Evolutionary conservation across 2,797 vertebrate genomes (phyloP), one percentile per base, ranked within the genome.

Genomic region (Gymnodraco acuticeps): DNA sequence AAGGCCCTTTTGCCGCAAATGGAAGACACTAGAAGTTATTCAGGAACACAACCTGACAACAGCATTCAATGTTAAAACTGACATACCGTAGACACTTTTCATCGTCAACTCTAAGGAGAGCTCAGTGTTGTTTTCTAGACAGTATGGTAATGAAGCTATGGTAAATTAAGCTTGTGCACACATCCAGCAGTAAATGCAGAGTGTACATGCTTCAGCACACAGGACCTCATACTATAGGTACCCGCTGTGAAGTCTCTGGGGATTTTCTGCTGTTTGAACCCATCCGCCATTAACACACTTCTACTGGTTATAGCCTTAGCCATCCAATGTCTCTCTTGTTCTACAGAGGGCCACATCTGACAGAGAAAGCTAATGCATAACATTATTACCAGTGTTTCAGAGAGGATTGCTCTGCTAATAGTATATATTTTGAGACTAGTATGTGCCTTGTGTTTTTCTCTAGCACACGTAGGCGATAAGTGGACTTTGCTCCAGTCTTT

Each of bases 251-350:
- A 48, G 8, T 8, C 3, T 53, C 27, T 62, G 11, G 11, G n/a
- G 47, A 12, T 62, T 51, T 43, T 60, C 50, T 73, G 51, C n/a
- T 43, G n/a, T 66, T 56, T 52, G 16, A 64, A 38, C 45, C 13
- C 3, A 20, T 71, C 10, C 47, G 50, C 45, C 19, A 52, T 53
- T 51, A 53, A 19, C 0, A 10, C 16, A 55, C 8, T 47, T 56
- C 9, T 33, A 38, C 15, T 48, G 52, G 38, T n/a, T 54, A 5
- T 58, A 48, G 19, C 31, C 45, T 38, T 9, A 38, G 33, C 33
- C 8, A 31, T n/a, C 6, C 5, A 50, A 46, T 19, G 17, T 2
- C 11, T 17, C 56, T 47, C 15, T 14, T 20, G 56, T 20, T 59
- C 12, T 20, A 42, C 55, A 7, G 33, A 33, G 17, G 55, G 16